A percentile compares a stretch with the other conserved stretches of the same genome.
Conservation (phyloP, 2,888 invertebrate genomes). For the Cacoxenus indagator region DNA sequence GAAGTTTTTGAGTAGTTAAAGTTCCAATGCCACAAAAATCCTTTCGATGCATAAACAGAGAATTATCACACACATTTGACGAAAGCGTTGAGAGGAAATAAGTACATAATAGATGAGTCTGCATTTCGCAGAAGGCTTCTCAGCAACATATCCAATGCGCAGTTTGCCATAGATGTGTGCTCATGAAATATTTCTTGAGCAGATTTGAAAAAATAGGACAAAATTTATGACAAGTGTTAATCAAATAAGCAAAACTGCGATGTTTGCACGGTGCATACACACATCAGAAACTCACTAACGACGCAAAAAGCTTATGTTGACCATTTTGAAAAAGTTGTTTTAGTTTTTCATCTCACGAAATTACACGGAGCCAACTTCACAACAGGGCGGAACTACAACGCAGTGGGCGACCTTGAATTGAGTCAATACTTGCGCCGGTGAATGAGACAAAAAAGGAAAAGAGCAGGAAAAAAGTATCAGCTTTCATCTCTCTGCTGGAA, state of each 20-base stretch:
- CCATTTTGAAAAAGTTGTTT: neutral
- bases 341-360: neutral
- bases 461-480: neutral
- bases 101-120: no score
- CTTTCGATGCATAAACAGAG: no score
- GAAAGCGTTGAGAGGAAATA: no score
- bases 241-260: neutral
- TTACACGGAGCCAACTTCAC: neutral
- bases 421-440: neutral
- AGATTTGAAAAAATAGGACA: no score
- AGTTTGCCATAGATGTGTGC: no score
- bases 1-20: no score
- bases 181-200: no score
- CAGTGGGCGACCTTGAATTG: neutral
- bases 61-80: no score
- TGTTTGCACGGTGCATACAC: neutral
- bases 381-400: neutral
- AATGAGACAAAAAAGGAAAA: neutral
- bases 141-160: no score
- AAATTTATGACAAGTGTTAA: no score
- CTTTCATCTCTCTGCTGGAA: neutral
- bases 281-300: neutral
- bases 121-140: no score
- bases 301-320: neutral
- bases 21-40: no score